Evolutionary conservation across 2,797 vertebrate species (phyloP), one percentile per base, ranked within the genome.

Genomic region (Lithobates sylvaticus): DNA sequence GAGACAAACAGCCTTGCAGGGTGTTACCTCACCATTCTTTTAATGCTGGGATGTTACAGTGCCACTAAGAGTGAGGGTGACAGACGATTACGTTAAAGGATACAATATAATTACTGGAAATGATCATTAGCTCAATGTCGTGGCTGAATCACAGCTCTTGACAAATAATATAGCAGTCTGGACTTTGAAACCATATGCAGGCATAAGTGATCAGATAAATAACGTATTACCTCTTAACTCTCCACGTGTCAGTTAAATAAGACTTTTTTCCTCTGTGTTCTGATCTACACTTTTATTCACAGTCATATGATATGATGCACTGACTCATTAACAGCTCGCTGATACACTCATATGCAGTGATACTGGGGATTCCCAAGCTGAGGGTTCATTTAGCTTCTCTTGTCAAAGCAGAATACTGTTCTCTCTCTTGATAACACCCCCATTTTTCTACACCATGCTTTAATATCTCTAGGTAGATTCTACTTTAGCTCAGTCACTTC

Each of bases 301-400:
- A 47, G 29, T 79, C 78, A 79, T 27, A 34, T 69, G 78, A 79
- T 69, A 18, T 39, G 15, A 68, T 26, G n/a, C 54, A 77, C 23
- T 77, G 76, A 78, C 39, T 69, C 65, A 50, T 26, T 34, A 42
- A 50, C 42, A 69, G 5, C 29, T 69, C 65, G 50, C 29, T 15
- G 39, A 69, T 79, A 39, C 65, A 29, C 36, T 70, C 5, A 36
- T 3, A 10, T 16, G 61, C n/a, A 44, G 23, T 16, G 10, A 42
- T n/a, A 78, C 23, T 29, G 76, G 76, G 76, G 15, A 44, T 67
- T 68, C 64, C 61, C 76, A 78, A 18, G 23, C 21, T 10, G 10
- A 42, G 36, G 21, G 36, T 9, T 69, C 18, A 21, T 3, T 15
- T 23, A n/a, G 23, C 23, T 21, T 26, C 8, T 26, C n/a, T 65